Evolutionary conservation across 2,888 invertebrate genomes (phyloP), one percentile per base, ranked within the genome.

Genomic region (Plagodis pulveraria): DNA sequence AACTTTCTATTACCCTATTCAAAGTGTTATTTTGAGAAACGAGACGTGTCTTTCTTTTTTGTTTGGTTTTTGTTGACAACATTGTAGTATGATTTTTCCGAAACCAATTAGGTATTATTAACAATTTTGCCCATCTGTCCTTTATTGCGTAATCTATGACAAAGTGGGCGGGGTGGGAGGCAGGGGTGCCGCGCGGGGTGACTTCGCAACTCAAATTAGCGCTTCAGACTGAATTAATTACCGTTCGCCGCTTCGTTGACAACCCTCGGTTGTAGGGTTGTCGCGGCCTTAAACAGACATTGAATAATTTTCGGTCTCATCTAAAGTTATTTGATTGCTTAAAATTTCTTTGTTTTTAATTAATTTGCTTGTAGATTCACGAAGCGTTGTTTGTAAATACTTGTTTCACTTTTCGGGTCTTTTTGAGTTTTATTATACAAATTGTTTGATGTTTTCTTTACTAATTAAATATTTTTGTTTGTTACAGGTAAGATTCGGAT

Each of bases 191-290:
- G 43, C 42, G 45, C 67, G 67, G 71, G 73, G 71, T 76, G 80
- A 82, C 83, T 83, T 79, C 77, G 72, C 78, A 75, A 73, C 80
- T 80, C 80, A 77, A 87, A 88, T 88, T 86, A 88, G 87, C 86
- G 81, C 85, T 83, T 79, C 82, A 86, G 88, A 87, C 86, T 76
- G 86, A 83, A 86, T 86, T 86, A 87, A 87, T 87, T 84, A 84
- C 80, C 73, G 77, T 69, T 78, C 78, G 79, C 74, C 84, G 84
- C 80, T 80, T 77, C 76, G 74, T 60, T 77, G 85, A 82, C 85
- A 82, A 76, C 84, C 84, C 83, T 80, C 55, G 8, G 33, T 34
- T 43, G 35, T 50, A 72, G 74, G 72, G 71, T 57, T 70, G 76
- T 41, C 58, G 46, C 43, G 68, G 66, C 62, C 71, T 52, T 52